These are phyloP conservation scores for Pleuronectes platessa DNA, from an alignment of 2,113 vertebrate species.

Conservation along the genomic window DNA sequence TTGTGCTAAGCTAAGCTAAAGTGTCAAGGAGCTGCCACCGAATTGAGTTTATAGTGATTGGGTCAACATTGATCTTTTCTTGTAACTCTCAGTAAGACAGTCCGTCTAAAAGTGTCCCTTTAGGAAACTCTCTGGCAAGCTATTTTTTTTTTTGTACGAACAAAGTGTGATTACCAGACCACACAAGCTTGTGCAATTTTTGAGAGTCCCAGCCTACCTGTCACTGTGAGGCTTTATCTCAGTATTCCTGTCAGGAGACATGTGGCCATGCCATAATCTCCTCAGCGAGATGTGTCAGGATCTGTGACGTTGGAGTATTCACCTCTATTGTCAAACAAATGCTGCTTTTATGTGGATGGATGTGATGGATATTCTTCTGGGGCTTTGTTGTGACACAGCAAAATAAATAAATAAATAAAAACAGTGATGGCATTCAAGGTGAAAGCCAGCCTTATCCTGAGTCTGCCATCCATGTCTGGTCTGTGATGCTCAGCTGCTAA, in stretches of 20 bases:
- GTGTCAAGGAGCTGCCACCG: slow-evolving; percentile 4
- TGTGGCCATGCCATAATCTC: slow-evolving; percentile 48
- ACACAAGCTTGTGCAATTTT: neutral
- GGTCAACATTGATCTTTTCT: neutral
- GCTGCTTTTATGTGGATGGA: slow-evolving; percentile 24
- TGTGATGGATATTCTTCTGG: slow-evolving; percentile 24
- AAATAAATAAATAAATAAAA: neutral
- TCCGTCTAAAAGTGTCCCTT: neutral
- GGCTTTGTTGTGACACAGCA: slow-evolving; percentile 37
- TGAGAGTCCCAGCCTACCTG: neutral
- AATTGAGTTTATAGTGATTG: neutral
- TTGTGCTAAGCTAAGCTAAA: neutral
- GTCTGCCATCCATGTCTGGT: neutral
- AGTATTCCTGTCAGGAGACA: slow-evolving; percentile 38
- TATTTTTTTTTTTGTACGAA: neutral
- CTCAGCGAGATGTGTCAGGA: slow-evolving; percentile 39
- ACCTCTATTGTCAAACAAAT: slow-evolving; percentile 36
- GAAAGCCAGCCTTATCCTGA: slow-evolving; percentile 2
- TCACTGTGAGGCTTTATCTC: slow-evolving; percentile 29
- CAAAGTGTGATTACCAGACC: slow-evolving; percentile 9
- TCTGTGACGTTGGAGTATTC: slow-evolving; percentile 8
- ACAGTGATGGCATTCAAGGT: slow-evolving; percentile 24
- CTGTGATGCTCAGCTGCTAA: neutral
- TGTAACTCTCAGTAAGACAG: neutral
- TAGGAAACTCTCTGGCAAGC: neutral